Evolutionary conservation across 2,888 invertebrate genomes (phyloP).

Genomic region (Cephus pulcher): DNA sequence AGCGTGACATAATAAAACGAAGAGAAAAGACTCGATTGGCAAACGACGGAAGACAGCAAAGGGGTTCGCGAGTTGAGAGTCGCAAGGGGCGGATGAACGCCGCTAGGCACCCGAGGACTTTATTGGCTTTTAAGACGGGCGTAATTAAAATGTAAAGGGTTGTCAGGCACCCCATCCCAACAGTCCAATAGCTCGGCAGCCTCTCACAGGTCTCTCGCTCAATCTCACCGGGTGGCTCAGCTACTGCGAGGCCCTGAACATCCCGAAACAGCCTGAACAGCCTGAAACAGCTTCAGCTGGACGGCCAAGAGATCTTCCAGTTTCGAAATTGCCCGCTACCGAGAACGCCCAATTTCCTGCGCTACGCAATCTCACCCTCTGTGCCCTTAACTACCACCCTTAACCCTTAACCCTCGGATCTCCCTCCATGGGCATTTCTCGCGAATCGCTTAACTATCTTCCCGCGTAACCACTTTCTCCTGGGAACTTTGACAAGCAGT

Average conservation of each 20-base stretch:
- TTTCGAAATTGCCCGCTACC: conserved; percentile 27
- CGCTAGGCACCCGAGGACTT: conserved; percentile 47
- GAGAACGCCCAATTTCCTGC: not conserved
- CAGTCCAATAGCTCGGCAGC: not conserved
- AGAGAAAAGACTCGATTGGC: conserved; percentile 3
- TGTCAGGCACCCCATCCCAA: conserved; percentile 37
- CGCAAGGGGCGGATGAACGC: conserved; percentile 31
- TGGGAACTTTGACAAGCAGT: not conserved
- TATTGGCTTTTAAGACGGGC: conserved; percentile 59
- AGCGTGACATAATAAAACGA: not conserved
- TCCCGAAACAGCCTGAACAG: conserved; percentile 17
- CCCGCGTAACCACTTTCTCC: not conserved
- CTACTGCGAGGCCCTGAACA: conserved; percentile 19
- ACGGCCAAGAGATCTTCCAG: conserved; percentile 22
- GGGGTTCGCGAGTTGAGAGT: conserved; percentile 34
- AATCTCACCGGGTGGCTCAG: conserved; percentile 22
- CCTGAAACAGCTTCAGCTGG: not conserved
- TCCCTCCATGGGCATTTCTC: not conserved
- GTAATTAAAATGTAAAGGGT: conserved; percentile 63
- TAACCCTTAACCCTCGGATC: not conserved
- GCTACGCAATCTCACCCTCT: not conserved
- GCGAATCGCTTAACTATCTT: not conserved
- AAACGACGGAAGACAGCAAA: conserved; percentile 4
- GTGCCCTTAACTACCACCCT: not conserved
- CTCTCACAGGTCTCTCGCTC: conserved; percentile 23